These are phyloP conservation scores for Premnoplex brunnescens DNA, from an alignment of 2,797 vertebrate genomes.

Conservation along the genomic window DNA sequence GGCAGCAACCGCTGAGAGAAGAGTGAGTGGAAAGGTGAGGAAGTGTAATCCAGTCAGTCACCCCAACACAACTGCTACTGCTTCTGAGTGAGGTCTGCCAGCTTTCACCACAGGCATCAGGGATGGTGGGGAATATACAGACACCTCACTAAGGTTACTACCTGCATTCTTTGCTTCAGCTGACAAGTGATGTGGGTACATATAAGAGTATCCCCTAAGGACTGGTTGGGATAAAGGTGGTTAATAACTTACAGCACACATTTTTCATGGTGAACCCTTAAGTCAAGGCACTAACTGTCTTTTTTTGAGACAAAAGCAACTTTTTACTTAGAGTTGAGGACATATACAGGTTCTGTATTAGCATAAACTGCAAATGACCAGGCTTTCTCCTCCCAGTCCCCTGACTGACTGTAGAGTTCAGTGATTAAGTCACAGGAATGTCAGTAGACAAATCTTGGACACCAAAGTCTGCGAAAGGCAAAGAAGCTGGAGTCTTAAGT, in stretches of 20 bases:
- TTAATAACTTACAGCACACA: neutral
- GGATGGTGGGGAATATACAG: neutral
- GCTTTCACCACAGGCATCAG: neutral
- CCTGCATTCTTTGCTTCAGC: neutral
- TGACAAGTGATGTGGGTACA: neutral
- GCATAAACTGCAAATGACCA: neutral
- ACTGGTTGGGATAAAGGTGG: neutral
- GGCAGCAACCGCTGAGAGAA: neutral
- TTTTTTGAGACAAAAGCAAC: neutral
- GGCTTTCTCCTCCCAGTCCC: neutral
- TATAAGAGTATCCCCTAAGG: neutral
- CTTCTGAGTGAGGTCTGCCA: neutral
- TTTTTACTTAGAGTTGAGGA: neutral
- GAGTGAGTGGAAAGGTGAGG: neutral
- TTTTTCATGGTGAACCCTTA: neutral
- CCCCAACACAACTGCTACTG: rapidly evolving
- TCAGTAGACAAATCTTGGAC: neutral
- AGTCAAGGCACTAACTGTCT: neutral
- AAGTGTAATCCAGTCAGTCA: neutral
- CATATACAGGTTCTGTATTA: neutral
- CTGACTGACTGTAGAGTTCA: neutral
- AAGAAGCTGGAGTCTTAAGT: neutral
- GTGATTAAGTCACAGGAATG: neutral
- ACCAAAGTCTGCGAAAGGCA: neutral
- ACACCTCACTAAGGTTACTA: neutral